Evolutionary conservation across 2,888 invertebrate genomes (phyloP), one percentile per base, ranked within the genome.

Genomic region (Linhomoeus sp.): DNA sequence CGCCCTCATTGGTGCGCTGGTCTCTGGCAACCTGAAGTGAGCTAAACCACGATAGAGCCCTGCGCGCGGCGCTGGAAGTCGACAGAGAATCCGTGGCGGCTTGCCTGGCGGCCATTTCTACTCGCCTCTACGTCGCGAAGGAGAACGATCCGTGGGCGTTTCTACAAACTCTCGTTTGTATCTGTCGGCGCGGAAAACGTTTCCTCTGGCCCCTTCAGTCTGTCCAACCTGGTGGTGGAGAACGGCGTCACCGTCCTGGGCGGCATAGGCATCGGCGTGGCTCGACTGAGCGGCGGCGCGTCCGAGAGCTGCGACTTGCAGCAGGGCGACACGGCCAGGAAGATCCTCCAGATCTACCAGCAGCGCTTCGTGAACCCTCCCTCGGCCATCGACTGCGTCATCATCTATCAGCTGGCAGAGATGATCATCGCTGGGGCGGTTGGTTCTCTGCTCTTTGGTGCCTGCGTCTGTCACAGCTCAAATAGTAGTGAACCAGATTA

Each of bases 161-260:
- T 43, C 15, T 14, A 9, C n/a, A 41, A 1, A 12, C 7, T 23
- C 14, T 14, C 19, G 40, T 40, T 40, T 38, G 19, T 19, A 38
- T 14, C 33, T 15, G 14, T 43, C 14, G 15, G 26, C 22, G 12
- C 15, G 22, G 37, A 14, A 43, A 15, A 22, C n/a, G 33, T 50
- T 19, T 22, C 3, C 50, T 49, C 45, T 44, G 2, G 22, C 23
- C 36, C 20, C 38, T 45, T 39, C 66, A 86, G 85, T 58, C 84
- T 86, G 69, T 84, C 85, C 0, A 80, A 83, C 0, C 70, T 97
- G 35, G 87, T 97, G 38, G 84, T 88, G 51, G 81, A 85, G 33
- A 99, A 97, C 65, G 90, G 92, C 40, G 90, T 99, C 36, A 81
- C 90, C 45, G 88, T 92, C 77, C 71, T 99, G 66, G 94, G 97